These are phyloP conservation scores for Phataginus tetradactyla DNA, from an alignment of 2,797 vertebrate species.

Conservation along the genomic window DNA sequence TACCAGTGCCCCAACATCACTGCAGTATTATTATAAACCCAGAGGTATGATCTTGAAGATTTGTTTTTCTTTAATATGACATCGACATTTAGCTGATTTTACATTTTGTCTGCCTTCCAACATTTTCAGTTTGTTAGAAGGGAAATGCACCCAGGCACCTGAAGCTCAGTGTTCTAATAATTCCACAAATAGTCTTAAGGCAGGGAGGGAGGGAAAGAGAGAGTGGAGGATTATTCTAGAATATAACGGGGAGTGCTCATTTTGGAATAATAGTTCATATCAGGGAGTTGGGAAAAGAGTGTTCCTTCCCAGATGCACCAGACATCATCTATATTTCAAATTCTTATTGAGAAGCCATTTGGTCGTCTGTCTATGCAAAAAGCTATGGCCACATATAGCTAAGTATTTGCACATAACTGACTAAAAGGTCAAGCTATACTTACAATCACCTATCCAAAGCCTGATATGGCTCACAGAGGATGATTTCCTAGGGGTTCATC, in stretches of 20 bases:
- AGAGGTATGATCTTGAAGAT: slow-evolving; percentile 21
- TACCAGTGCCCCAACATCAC: slow-evolving; percentile 77
- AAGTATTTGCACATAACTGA: not conserved
- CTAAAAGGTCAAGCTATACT: not conserved
- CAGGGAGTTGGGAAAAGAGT: not conserved
- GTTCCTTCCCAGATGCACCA: not conserved
- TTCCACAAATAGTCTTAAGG: not conserved
- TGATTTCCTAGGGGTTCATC: not conserved
- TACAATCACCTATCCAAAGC: not conserved
- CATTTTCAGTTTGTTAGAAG: not conserved
- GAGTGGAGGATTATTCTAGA: not conserved
- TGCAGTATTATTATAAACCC: slow-evolving; percentile 41
- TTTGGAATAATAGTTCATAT: slow-evolving; percentile 1
- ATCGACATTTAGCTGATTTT: not conserved
- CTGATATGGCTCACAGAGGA: not conserved
- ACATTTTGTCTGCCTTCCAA: not conserved
- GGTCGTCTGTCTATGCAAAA: not conserved
- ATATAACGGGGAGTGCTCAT: not conserved
- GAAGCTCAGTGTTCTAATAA: not conserved
- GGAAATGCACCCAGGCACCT: not conserved
- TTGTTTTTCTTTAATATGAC: not conserved
- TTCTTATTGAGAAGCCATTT: not conserved
- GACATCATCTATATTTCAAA: not conserved
- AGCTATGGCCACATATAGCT: not conserved
- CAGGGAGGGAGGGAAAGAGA: not conserved